Conservation (phyloP, 1,140 invertebrate genomes). For the Cherax destructor region DNA sequence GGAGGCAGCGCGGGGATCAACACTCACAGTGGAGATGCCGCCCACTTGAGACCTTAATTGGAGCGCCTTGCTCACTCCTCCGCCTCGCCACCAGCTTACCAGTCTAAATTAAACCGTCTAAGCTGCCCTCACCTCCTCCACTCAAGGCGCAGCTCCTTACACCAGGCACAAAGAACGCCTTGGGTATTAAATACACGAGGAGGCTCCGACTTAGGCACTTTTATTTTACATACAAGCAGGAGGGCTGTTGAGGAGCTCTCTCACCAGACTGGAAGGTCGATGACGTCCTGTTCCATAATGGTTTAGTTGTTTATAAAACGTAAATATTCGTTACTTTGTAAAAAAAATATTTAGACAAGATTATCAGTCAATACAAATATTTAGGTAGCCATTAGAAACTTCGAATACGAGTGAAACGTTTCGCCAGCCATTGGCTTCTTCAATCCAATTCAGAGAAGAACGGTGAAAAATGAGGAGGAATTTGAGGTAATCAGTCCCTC, state of each 20-base stretch:
- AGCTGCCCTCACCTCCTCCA: slow-evolving; percentile 28
- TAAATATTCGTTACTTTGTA: not conserved
- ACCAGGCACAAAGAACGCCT: not conserved
- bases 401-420: too few relatives aligned
- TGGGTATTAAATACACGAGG: slow-evolving; percentile 32
- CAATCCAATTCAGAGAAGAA: too few relatives aligned
- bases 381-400: too few relatives aligned
- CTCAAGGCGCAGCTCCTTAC: slow-evolving; percentile 17
- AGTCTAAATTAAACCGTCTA: slow-evolving; percentile 36
- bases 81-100: not conserved
- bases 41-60: slow-evolving; percentile 41
- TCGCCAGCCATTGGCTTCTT: too few relatives aligned
- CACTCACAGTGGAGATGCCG: not conserved
- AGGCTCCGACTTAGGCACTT: not conserved
- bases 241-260: not conserved
- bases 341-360: too few relatives aligned
- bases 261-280: not conserved
- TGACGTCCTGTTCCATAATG: not conserved
- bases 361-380: too few relatives aligned
- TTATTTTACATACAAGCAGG: not conserved
- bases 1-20: slow-evolving; percentile 2
- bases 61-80: slow-evolving; percentile 35
- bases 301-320: not conserved
- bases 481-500: too few relatives aligned
- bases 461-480: too few relatives aligned